Conservation (phyloP, 2,797 vertebrate genomes). For the Syncerus caffer region DNA sequence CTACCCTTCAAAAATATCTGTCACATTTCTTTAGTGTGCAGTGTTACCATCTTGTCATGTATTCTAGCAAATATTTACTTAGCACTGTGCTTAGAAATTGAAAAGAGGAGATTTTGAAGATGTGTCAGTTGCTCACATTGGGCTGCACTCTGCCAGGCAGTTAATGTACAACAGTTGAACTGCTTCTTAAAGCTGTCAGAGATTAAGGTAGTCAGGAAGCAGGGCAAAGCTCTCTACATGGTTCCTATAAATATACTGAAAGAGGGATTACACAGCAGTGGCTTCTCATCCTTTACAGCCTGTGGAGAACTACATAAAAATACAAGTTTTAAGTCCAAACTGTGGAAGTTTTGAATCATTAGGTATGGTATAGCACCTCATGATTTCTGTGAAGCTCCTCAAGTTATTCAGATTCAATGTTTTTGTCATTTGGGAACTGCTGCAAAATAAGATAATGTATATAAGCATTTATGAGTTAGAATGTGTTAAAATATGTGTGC, state of each 20-base stretch:
- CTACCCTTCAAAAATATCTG: not conserved
- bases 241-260: not conserved
- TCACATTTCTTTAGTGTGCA: not conserved
- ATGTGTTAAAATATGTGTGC: not conserved
- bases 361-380: not conserved
- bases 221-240: not conserved
- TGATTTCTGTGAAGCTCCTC: not conserved
- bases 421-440: not conserved
- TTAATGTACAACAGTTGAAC: not conserved
- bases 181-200: too few relatives aligned
- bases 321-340: not conserved
- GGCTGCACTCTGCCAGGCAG: too few relatives aligned
- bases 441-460: not conserved
- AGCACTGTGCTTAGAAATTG: not conserved
- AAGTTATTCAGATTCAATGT: not conserved
- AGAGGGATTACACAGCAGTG: not conserved
- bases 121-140: too few relatives aligned
- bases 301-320: not conserved
- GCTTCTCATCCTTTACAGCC: not conserved
- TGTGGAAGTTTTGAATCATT: not conserved
- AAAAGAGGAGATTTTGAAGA: too few relatives aligned
- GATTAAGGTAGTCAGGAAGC: not conserved
- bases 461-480: not conserved
- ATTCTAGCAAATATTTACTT: not conserved
- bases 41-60: not conserved